Evolutionary conservation across 2,797 vertebrate genomes (phyloP), one percentile per base, ranked within the genome.

Genomic region (Coregonus sp.): DNA sequence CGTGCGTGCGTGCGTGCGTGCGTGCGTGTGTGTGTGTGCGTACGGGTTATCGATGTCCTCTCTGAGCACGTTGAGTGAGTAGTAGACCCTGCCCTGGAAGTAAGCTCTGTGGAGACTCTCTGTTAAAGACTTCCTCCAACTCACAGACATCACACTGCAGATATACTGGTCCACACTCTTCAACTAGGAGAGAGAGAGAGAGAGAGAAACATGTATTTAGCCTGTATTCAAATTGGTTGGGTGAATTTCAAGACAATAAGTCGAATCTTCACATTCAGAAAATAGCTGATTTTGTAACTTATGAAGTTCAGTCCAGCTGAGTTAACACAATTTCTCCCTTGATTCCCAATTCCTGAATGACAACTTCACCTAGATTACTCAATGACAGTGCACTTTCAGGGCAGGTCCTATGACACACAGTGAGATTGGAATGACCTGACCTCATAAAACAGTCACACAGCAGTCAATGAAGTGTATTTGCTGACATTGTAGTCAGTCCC

Each of bases 1-100:
- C 12, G 2, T 63, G 11, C 51, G 20, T 71, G 20, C 51, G 3
- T 72, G 47, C 14, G 14, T 25, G 47, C 52, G 47, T 72, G 20
- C 69, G 18, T 33, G 33, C 29, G 33, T 33, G 51, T 47, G n/a
- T 47, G 37, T 51, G 65, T 12, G 4, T 16, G 52, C 96, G 88
- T 94, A 99, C 98, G 98, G 98, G 87, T 99, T 99, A 86, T 99
- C 98, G 31, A 99, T 71, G 87, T 97, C 95, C 76, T 97, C 94
- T 5, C 78, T 90, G 81, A 98, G 94, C 47, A 97, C 91, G 0
- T 98, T 98, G 78, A 99, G 94, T 14, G 90, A 96, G 87, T 99
- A 99, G 92, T 99, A 99, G 76, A 97, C 94, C 16, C 96, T 93
- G 72, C 95, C 94, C 82, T 92, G 94, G 93, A 99, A 99, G 91